Base-by-base conservation (phyloP, 2,797 vertebrate species). In the Phrynocephalus guinanensis region DNA sequence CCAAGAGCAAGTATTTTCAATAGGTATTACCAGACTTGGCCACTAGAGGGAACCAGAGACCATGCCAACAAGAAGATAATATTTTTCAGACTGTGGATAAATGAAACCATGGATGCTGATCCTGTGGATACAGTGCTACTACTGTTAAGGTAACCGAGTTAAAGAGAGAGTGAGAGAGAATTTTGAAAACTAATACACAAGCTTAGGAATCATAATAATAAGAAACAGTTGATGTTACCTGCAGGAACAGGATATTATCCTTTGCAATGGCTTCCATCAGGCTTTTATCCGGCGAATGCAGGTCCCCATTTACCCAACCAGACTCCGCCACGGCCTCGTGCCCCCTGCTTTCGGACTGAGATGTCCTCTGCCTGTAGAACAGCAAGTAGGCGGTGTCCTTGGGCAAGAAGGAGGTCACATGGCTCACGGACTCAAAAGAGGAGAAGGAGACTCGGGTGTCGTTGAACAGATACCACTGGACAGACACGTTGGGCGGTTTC, bases 361-460 rank as follows among this genome's bases (percentile, higher is more conserved):
- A 80, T 0, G 88, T 87, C 78, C 96, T 94, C 92, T 97, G 95
- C 78, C 96, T 95, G 91, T 97, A 98, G 81, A 98, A 96, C 0
- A 98, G 96, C 82, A 98, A 96, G 0, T 98, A 98, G 68, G 97
- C 97, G 0, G 97, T 97, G 92, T 98, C 97, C 81, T 97, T 97
- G 84, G 97, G 97, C 91, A 98, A 97, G 91, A 97, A 97, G 6
- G 96, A 97, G 30, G 97, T 98, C 89, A 98, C 90, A 0, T 97
- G 97, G 93, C 96, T 97, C 85, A 98, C 97, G 0, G 97, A 97
- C 90, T 97, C 97, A 0, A 98, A 97, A 76, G 97, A 97, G 6
- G 97, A 98, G 93, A 97, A 98, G 78, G 97, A 97, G 83, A 98
- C 97, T 2, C 97, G 95, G 18, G 97, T 97, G 96, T 98, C 97